A percentile compares a stretch with the other conserved stretches of the same genome.
Conservation (phyloP, 2,113 vertebrate genomes). For the Tetrax tetrax region DNA sequence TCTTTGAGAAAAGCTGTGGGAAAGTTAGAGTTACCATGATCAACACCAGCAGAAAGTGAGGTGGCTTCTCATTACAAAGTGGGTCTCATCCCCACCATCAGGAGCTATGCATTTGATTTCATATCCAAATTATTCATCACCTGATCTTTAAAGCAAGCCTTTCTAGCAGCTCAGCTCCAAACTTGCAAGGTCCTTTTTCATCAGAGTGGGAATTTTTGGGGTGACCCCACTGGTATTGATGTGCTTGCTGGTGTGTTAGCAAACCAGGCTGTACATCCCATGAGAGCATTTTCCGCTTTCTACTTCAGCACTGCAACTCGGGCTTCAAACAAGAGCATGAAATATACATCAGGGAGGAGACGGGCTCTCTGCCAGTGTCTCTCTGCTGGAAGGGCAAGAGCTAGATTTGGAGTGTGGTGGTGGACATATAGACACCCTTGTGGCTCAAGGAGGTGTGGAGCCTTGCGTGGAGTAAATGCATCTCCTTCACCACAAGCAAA, state of each 20-base stretch:
- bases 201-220: background rate
- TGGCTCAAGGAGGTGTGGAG: background rate
- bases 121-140: background rate
- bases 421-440: rapidly evolving
- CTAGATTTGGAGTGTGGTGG: background rate
- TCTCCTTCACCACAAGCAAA: background rate
- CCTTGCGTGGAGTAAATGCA: background rate
- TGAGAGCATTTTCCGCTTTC: background rate
- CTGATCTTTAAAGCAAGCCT: background rate
- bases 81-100: background rate
- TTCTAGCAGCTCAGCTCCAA: background rate
- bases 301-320: background rate
- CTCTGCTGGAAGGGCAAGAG: background rate
- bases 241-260: background rate
- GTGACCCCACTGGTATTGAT: rapidly evolving
- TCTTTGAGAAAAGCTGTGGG: background rate
- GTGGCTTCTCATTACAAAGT: background rate
- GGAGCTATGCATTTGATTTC: background rate
- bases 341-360: rapidly evolving
- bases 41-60: background rate
- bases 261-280: background rate
- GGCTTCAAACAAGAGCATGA: background rate
- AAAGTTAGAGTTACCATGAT: background rate
- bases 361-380: rapidly evolving
- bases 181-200: background rate